Evolutionary conservation across 92 coral and sea anemone genomes (phyloP).

Genomic region (Parazoanthus atlanticus): DNA sequence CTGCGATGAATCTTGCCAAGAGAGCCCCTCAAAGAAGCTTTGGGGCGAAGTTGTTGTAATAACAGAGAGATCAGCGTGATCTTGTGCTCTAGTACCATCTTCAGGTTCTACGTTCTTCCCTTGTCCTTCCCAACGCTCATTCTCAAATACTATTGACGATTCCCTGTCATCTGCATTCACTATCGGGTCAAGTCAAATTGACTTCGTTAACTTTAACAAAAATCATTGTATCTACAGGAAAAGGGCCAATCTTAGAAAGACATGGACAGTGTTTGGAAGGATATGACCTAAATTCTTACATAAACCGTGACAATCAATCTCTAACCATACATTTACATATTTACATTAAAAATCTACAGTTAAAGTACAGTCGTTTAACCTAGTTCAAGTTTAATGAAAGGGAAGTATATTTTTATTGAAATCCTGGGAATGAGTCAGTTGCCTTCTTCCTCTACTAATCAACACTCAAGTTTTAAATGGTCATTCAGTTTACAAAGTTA

Average conservation of each 20-base stretch:
- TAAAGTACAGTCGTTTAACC: too few species aligned
- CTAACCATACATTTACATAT: background rate
- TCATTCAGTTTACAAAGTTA: too few species aligned
- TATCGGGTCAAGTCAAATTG: background rate
- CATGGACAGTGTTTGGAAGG: background rate
- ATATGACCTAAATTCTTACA: background rate
- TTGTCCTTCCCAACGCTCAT: slow-evolving; percentile 40
- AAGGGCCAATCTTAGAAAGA: background rate
- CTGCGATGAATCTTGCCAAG: slow-evolving; percentile 26
- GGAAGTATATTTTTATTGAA: too few species aligned
- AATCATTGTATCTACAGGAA: background rate
- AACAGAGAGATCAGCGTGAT: background rate
- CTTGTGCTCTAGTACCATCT: background rate
- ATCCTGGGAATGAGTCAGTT: too few species aligned
- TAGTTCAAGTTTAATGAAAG: too few species aligned
- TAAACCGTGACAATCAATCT: too few species aligned
- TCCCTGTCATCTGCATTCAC: slow-evolving; percentile 90
- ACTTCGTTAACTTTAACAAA: background rate
- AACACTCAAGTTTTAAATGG: too few species aligned
- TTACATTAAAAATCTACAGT: too few species aligned
- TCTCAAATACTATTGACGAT: slow-evolving; percentile 79
- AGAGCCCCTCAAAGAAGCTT: slow-evolving; percentile 32
- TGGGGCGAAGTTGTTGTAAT: background rate
- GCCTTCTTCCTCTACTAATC: too few species aligned
- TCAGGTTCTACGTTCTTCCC: slow-evolving; percentile 6